Evolutionary conservation across 1,140 invertebrate species (phyloP).

Genomic region (Nebria ingens): DNA sequence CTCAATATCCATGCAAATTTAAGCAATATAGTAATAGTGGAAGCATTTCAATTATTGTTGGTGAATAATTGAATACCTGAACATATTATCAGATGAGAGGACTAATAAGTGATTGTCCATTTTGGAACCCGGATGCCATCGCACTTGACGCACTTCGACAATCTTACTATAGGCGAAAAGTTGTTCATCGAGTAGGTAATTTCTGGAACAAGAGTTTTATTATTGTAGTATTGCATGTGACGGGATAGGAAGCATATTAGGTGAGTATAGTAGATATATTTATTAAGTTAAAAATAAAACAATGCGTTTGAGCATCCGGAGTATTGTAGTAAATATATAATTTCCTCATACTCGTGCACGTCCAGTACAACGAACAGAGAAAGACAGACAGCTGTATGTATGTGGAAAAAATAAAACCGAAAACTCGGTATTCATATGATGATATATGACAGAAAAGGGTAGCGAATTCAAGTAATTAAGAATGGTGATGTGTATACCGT

Average conservation of each 20-base stretch:
- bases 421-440: conserved; percentile 1
- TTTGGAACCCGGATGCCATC: conserved; percentile 74
- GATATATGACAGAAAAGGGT: conserved; percentile 15
- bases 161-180: conserved; percentile 45
- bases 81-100: conserved; percentile 70
- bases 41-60: neutral
- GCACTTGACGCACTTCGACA: conserved; percentile 51
- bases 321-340: too few relatives aligned
- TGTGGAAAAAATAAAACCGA: neutral
- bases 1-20: neutral
- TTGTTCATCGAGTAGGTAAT: conserved; percentile 48
- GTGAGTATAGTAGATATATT: too few relatives aligned
- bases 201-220: conserved; percentile 39
- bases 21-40: neutral
- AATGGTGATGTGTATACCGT: conserved; percentile 5
- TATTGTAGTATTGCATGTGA: too few relatives aligned
- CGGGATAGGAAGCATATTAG: too few relatives aligned
- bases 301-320: too few relatives aligned
- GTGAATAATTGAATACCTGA: conserved; percentile 46
- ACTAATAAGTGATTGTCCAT: conserved; percentile 65
- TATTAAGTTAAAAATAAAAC: too few relatives aligned
- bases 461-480: conserved; percentile 15
- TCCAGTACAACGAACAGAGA: too few relatives aligned
- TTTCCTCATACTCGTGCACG: too few relatives aligned
- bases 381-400: too few relatives aligned